Base-by-base conservation (phyloP, 2,888 invertebrate genomes). In the Drosophila barbarae region DNA sequence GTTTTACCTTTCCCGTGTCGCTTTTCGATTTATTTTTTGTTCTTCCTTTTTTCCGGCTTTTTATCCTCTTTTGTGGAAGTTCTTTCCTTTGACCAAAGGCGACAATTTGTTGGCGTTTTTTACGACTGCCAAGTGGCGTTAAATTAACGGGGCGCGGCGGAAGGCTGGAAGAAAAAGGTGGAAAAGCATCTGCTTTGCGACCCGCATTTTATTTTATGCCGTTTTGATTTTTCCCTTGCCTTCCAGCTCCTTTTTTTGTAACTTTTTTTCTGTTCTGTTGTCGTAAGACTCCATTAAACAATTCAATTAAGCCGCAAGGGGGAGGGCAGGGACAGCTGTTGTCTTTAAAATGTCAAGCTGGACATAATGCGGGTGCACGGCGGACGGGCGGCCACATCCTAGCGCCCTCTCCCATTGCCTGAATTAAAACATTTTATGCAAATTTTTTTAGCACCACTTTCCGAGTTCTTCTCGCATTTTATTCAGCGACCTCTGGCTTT, bases 251-350 rank as follows among this genome's bases (percentile, higher is more conserved):
- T 13, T 21, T 44, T 23, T 46, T 60, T 52, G 35, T 50, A 46
- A 50, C 44, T 10, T 54, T 59, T 60, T 30, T 56, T n/a, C 1
- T 28, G 32, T 23, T 46, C 52, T 68, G 69, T 70, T 54, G 64
- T 55, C 65, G 76, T 61, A 83, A 76, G 82, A 78, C 74, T 78
- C 77, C 84, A 84, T 85, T 84, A 84, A 84, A 83, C 85, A 85
- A 83, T 83, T 83, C 85, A 83, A 83, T 83, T 83, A 85, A 75
- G 58, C 65, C 41, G 50, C 28, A 42, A 51, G 59, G 60, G 46
- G 21, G 46, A 13, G 23, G 2, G 26, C 26, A 15, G 46, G 53
- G 58, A 42, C 55, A 52, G 59, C 54, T 72, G 60, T 72, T 67
- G 61, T 77, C 74, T 77, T 81, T 72, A 80, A 80, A 85, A 76